Percentiles rank a stretch among this genome's conserved stretches.
These are phyloP conservation scores for Alcis repandata DNA, from an alignment of 2,888 invertebrate genomes.

Conservation along the genomic window DNA sequence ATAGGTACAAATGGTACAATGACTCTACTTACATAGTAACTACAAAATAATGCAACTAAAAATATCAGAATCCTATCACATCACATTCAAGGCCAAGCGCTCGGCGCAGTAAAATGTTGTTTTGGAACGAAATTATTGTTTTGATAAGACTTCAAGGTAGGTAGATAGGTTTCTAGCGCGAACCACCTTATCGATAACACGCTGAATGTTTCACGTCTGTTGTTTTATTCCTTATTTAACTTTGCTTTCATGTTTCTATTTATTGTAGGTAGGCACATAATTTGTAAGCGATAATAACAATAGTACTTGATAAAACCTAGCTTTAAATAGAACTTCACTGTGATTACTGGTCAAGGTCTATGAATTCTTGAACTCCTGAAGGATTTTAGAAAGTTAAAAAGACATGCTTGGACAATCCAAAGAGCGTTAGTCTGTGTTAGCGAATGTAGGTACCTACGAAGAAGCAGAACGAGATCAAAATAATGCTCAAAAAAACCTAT, in stretches of 20 bases:
- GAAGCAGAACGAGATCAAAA: too few species aligned
- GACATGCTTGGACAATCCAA: too few species aligned
- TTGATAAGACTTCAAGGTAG: constrained; percentile 72
- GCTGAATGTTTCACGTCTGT: constrained; percentile 52
- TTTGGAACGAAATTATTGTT: constrained; percentile 67
- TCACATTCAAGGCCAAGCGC: constrained; percentile 65
- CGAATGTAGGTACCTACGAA: too few species aligned
- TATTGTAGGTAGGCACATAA: neutral
- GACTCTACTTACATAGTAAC: neutral
- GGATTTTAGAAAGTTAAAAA: too few species aligned
- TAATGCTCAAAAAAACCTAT: too few species aligned
- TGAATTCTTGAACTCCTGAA: too few species aligned
- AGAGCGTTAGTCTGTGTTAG: too few species aligned
- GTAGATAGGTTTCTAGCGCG: constrained; percentile 53
- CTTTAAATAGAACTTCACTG: too few species aligned
- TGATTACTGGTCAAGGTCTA: too few species aligned
- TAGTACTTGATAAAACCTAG: neutral
- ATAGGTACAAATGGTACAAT: too few species aligned
- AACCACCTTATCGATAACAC: constrained; percentile 58
- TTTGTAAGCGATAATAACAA: constrained; percentile 2
- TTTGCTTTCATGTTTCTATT: constrained; percentile 5
- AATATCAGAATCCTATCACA: constrained; percentile 41
- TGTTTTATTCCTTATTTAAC: constrained; percentile 15
- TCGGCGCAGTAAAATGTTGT: constrained; percentile 63
- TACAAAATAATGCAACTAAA: constrained; percentile 12